Percentiles rank a stretch among this genome's conserved stretches.
Evolutionary conservation across 2,797 vertebrate genomes (phyloP).

Genomic region (Mus minutoides): DNA sequence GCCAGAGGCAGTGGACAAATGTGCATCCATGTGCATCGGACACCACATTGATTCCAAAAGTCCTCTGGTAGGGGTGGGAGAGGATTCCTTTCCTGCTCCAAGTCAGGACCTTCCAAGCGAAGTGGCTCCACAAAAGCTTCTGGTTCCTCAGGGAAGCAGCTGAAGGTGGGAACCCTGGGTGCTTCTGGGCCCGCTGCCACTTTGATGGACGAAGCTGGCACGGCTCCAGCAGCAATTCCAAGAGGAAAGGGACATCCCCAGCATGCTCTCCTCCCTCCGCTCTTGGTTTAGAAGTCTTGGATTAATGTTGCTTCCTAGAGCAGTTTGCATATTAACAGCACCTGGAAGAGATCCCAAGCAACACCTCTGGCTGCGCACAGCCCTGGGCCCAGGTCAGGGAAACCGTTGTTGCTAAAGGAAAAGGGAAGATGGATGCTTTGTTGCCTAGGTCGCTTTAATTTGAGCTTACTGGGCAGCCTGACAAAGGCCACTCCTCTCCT

Average conservation of each 20-base stretch:
- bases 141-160: neutral
- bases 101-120: neutral
- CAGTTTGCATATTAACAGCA: neutral
- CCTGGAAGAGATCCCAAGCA: neutral
- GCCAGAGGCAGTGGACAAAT: neutral
- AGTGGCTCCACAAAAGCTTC: neutral
- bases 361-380: neutral
- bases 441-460: neutral
- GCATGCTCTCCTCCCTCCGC: neutral
- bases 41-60: neutral
- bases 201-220: neutral
- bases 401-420: neutral
- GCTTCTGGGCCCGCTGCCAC: neutral
- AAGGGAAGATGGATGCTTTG: neutral
- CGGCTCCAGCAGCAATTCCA: neutral
- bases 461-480: constrained; percentile 4
- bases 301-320: neutral
- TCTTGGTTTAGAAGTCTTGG: neutral
- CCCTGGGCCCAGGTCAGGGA: neutral
- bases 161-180: neutral
- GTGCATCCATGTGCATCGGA: neutral
- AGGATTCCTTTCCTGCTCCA: neutral
- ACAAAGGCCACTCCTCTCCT: neutral
- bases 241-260: neutral
- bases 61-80: neutral